phyloP scores from a whole-genome alignment of 2,888 invertebrate genomes.

The Dasypogon diadema region DNA sequence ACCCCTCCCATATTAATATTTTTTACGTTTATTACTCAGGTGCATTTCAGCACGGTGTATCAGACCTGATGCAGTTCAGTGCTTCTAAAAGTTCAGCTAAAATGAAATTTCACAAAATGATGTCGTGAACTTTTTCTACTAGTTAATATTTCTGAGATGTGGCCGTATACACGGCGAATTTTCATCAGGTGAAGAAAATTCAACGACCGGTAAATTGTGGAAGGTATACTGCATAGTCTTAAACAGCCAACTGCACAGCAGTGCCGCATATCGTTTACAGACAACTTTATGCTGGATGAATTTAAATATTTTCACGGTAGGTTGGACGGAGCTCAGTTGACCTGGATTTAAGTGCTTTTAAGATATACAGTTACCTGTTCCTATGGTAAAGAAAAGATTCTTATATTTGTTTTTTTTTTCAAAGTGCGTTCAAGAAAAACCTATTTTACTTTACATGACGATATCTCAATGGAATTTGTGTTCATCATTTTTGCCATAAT shows the following conservation, averaged over 20 bases:
- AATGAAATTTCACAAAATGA: not conserved
- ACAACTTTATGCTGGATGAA: constrained; percentile 34
- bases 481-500: no score
- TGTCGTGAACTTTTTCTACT: not conserved
- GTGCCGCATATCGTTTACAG: constrained; percentile 13
- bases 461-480: not conserved
- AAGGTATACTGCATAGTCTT: not conserved
- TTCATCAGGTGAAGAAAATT: constrained; percentile 14
- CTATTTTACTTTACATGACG: not conserved
- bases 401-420: no score
- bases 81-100: not conserved
- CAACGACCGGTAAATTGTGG: constrained; percentile 36
- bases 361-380: not conserved
- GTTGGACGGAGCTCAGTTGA: constrained; percentile 21
- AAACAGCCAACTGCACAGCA: not conserved
- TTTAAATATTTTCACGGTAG: constrained; percentile 38
- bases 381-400: no score
- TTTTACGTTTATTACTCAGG: not conserved
- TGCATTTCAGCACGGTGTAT: not conserved
- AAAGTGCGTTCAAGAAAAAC: no score
- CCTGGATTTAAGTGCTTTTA: constrained; percentile 19
- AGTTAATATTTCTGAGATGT: not conserved
- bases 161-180: not conserved
- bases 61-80: not conserved
- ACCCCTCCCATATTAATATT: not conserved